Conservation (phyloP, 2,797 vertebrate species). For the Novumbra hubbsi region DNA sequence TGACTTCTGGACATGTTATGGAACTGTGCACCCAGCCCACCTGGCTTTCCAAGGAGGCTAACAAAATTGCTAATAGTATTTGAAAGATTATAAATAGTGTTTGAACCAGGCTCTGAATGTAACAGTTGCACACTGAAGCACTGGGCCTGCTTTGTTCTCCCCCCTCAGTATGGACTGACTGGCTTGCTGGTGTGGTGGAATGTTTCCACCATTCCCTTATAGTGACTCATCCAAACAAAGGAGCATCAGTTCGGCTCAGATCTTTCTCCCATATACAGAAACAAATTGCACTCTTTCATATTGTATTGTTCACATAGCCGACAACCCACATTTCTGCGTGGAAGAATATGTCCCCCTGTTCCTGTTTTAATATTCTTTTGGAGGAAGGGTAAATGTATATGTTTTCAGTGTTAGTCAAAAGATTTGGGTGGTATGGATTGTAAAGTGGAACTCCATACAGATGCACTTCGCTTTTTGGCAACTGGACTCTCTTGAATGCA, state of each 20-base stretch:
- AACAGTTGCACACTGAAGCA: constrained; percentile 36
- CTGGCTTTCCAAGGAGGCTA: not conserved
- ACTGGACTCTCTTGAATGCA: too few species aligned
- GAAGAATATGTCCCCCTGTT: not conserved
- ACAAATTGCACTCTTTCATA: constrained; percentile 38
- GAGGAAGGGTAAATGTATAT: not conserved
- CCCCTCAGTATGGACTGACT: constrained; percentile 59
- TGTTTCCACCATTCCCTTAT: constrained; percentile 72
- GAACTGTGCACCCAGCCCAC: not conserved
- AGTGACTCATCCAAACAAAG: constrained; percentile 77
- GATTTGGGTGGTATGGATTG: not conserved
- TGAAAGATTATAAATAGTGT: not conserved
- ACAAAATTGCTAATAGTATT: not conserved
- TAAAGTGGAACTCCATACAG: too few species aligned
- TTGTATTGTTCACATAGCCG: not conserved
- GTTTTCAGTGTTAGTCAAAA: not conserved
- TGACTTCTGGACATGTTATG: not conserved
- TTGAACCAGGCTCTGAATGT: constrained; percentile 26
- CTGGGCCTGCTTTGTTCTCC: constrained; percentile 60
- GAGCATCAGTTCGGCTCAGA: constrained; percentile 60
- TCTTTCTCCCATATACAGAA: constrained; percentile 51
- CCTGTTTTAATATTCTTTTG: not conserved
- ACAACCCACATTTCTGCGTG: not conserved
- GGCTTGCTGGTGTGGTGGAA: constrained; percentile 63
- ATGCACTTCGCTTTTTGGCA: too few species aligned